A percentile compares a stretch with the other conserved stretches of the same genome.
phyloP scores from a whole-genome alignment of 2,797 vertebrate species.

The Acrossocheilus fasciatus region DNA sequence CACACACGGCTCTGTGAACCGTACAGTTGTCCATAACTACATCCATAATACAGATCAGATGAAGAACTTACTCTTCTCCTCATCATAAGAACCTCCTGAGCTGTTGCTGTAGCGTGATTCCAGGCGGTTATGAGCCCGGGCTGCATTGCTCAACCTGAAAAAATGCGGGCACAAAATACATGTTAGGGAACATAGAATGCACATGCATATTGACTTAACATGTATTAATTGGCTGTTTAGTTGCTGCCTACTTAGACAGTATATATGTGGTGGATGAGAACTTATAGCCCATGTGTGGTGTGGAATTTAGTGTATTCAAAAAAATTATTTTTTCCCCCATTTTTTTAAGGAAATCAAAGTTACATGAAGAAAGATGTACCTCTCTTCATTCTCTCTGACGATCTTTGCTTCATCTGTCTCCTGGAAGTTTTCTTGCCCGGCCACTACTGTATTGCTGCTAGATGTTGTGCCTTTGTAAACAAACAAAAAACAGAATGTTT shows the following conservation, averaged over 20 bases:
- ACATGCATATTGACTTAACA: not conserved
- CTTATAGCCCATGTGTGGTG: not conserved
- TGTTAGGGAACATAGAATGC: not conserved
- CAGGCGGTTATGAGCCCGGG: conserved; percentile 93
- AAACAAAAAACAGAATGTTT: conserved; percentile 4
- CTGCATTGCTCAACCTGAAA: conserved; percentile 84
- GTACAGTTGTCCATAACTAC: not conserved
- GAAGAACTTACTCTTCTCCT: conserved; percentile 92
- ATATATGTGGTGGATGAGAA: not conserved
- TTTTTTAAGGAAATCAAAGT: not conserved
- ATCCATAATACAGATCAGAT: not conserved
- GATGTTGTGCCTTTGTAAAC: conserved; percentile 90
- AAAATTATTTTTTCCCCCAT: not conserved
- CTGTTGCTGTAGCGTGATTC: conserved; percentile 99
- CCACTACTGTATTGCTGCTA: conserved; percentile 96
- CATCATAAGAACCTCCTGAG: conserved; percentile 97
- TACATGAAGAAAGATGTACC: conserved; percentile 75
- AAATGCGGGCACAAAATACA: conserved; percentile 20
- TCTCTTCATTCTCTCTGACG: conserved; percentile 90
- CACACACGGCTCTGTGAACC: not conserved
- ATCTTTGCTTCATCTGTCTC: conserved; percentile 90
- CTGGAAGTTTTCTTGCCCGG: conserved; percentile 91
- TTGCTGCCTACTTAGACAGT: not conserved
- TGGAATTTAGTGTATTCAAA: not conserved
- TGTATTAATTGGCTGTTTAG: conserved; percentile 4